Evolutionary conservation across 2,797 vertebrate genomes (phyloP).

Genomic region (Pristis pectinata): DNA sequence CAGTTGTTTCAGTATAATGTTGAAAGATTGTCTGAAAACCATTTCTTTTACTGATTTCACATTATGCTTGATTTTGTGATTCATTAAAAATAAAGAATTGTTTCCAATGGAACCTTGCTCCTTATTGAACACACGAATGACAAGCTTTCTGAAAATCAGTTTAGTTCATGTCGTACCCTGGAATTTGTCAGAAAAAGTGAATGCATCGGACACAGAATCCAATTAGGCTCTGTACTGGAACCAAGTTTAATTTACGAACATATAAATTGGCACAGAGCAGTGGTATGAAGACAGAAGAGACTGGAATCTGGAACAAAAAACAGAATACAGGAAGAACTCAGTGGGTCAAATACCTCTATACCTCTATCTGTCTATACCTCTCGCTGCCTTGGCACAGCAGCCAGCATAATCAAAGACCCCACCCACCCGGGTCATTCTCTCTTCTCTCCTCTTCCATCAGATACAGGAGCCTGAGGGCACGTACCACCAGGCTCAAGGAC

Average conservation of each 20-base stretch:
- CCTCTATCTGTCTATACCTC: too few species aligned
- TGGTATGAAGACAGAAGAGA: too few species aligned
- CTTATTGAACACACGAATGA: not conserved
- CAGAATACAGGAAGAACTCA: too few species aligned
- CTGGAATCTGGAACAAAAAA: too few species aligned
- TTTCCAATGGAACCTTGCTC: not conserved
- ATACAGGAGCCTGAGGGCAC: too few species aligned
- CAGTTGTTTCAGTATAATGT: not conserved
- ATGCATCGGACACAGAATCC: constrained; percentile 61
- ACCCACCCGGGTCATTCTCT: too few species aligned
- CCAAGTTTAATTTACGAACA: constrained; percentile 66
- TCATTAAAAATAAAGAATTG: not conserved
- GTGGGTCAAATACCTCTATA: too few species aligned
- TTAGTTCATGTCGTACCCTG: constrained; percentile 61
- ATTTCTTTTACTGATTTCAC: not conserved
- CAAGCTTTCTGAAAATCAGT: constrained; percentile 61
- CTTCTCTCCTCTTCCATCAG: too few species aligned
- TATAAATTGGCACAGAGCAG: constrained; percentile 46
- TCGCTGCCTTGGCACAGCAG: too few species aligned
- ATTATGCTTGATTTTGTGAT: not conserved
- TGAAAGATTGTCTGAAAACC: not conserved
- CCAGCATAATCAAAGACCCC: too few species aligned
- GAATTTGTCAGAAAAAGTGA: constrained; percentile 70
- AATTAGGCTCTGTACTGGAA: constrained; percentile 63
- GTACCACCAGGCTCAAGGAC: too few species aligned